These are phyloP conservation scores for Ceyx erithaca DNA, from an alignment of 2,797 vertebrate genomes.

Conservation along the genomic window DNA sequence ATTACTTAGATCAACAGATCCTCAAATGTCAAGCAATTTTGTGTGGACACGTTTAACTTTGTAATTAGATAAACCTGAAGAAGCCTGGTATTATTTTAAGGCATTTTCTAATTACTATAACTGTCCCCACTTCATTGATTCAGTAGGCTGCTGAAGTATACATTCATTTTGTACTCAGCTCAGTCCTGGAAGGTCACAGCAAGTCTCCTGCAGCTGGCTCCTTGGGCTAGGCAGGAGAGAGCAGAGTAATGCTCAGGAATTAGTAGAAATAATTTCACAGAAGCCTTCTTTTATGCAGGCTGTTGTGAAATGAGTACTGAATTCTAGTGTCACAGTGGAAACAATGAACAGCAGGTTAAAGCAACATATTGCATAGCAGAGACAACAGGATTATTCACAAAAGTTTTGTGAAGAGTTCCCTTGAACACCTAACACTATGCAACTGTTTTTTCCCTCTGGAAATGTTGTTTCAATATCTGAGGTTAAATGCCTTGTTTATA, in stretches of 20 bases:
- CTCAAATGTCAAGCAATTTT: neutral
- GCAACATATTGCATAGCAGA: neutral
- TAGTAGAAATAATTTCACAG: neutral
- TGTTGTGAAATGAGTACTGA: neutral
- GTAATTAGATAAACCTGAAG: neutral
- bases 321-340: slow-evolving; percentile 1
- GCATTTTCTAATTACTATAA: neutral
- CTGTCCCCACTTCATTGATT: neutral
- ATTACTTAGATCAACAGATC: neutral
- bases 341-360: neutral
- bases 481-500: slow-evolving; percentile 23
- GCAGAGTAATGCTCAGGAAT: neutral
- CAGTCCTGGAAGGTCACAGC: neutral
- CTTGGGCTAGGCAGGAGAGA: neutral
- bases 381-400: neutral
- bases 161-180: neutral
- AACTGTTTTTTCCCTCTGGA: neutral
- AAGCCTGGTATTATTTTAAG: neutral
- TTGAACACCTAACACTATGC: slow-evolving; percentile 6
- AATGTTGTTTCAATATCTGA: slow-evolving; percentile 13
- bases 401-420: neutral
- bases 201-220: neutral
- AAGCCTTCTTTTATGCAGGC: neutral
- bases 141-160: neutral
- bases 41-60: neutral